phyloP scores from a whole-genome alignment of 2,113 vertebrate genomes.

The Martes martes region DNA sequence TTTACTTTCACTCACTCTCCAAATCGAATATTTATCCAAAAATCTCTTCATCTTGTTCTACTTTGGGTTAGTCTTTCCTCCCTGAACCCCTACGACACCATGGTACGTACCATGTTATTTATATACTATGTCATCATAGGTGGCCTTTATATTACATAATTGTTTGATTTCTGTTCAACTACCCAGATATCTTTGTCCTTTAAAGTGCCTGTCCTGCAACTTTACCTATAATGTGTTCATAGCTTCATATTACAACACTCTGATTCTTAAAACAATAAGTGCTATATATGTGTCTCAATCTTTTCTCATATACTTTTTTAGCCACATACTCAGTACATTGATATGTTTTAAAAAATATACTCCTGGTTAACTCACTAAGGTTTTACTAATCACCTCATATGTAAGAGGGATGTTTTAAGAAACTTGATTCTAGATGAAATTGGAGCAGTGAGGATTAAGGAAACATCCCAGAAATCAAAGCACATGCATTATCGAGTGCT shows the following conservation, averaged over 20 bases:
- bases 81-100: background rate
- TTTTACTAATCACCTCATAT: background rate
- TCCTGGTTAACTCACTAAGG: background rate
- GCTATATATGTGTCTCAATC: background rate
- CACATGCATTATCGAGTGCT: background rate
- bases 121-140: background rate
- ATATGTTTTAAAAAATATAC: background rate
- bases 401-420: background rate
- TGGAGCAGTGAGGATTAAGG: background rate
- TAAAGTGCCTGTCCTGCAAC: background rate
- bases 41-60: background rate
- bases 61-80: background rate
- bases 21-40: background rate
- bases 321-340: background rate
- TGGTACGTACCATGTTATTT: background rate
- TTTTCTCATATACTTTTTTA: background rate
- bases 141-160: background rate
- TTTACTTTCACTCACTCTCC: background rate
- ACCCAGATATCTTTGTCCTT: background rate
- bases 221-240: background rate
- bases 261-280: background rate
- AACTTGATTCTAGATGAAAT: background rate
- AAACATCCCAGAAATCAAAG: background rate
- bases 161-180: background rate
- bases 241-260: background rate